Conservation (phyloP, 2,797 vertebrate genomes). For the Danio choprae region DNA sequence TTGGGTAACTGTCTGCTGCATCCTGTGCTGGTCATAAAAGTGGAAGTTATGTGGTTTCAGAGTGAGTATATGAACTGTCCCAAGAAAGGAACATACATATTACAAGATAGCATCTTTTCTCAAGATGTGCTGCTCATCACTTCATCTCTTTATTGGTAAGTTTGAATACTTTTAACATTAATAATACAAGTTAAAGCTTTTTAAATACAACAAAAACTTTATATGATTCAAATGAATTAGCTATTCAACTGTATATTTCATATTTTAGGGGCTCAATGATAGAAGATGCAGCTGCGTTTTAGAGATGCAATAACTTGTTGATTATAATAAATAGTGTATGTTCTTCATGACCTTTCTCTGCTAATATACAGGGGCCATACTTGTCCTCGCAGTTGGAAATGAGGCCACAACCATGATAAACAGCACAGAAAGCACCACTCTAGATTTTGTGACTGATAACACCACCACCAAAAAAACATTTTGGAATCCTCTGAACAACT, state of each 20-base stretch:
- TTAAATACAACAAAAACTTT: no score
- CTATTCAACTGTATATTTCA: background rate
- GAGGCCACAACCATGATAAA: background rate
- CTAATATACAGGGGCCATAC: slow-evolving; percentile 5
- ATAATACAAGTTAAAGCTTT: no score
- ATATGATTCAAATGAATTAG: background rate
- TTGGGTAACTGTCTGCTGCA: slow-evolving; percentile 50
- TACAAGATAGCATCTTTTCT: background rate
- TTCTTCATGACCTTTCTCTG: background rate
- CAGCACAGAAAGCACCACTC: background rate
- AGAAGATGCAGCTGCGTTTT: background rate
- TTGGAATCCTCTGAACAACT: background rate
- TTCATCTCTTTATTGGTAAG: slow-evolving; percentile 30
- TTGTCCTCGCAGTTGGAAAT: slow-evolving; percentile 11
- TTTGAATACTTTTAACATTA: background rate
- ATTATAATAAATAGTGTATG: background rate
- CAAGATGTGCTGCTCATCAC: slow-evolving; percentile 7
- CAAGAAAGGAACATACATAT: slow-evolving; percentile 34
- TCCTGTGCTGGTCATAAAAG: slow-evolving; percentile 62
- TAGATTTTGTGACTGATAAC: background rate
- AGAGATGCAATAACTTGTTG: background rate
- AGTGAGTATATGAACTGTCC: background rate
- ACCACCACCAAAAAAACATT: background rate
- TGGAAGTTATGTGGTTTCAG: slow-evolving; percentile 64
- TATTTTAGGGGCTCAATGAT: background rate